Evolutionary conservation across 1,140 invertebrate species (phyloP), one percentile per base, ranked within the genome.

Genomic region (Scaptomyza montana): DNA sequence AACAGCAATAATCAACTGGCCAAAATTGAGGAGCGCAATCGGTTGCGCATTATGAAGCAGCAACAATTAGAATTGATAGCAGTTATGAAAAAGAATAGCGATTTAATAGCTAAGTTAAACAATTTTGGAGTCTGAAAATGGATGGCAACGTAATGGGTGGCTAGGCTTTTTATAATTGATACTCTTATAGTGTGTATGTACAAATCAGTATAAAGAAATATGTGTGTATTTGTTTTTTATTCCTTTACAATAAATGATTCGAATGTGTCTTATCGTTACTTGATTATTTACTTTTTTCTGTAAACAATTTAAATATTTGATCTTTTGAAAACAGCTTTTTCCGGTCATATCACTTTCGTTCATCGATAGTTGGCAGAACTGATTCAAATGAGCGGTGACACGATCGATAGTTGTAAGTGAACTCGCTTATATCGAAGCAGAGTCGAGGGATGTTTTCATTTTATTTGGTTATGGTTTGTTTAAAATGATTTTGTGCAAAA

Each of bases 21-120:
- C 8, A 91, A 91, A 86, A 87, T 86, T 12, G 78, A 91, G 60
- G 89, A 90, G 12, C 84, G 80, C 13, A 91, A 85, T 77, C 55
- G 75, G 6, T 39, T 90, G 43, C 71, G 85, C 9, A 78, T 80
- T 50, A 90, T 91, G 81, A 76, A 79, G 30, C 78, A 90, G 45
- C 74, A 85, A 43, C 85, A 90, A 39, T 57, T 81, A 13, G 90
- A 91, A 65, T 84, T 91, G 3, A 71, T 80, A 68, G 63, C 77
- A 30, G 77, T 90, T 0, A 74, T 91, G 77, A 66, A 54, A 13
- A 71, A 73, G 19, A 91, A 91, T 57, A 75, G 73, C 39, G 71
- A 91, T 36, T 43, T 90, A 5, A 85, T 91, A 46, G 51, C 56
- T 19, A 50, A 77, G 39, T 47, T 91, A 5, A 77, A 64, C 60